Evolutionary conservation across 1,140 invertebrate species (phyloP).

Genomic region (Achroia grisella): DNA sequence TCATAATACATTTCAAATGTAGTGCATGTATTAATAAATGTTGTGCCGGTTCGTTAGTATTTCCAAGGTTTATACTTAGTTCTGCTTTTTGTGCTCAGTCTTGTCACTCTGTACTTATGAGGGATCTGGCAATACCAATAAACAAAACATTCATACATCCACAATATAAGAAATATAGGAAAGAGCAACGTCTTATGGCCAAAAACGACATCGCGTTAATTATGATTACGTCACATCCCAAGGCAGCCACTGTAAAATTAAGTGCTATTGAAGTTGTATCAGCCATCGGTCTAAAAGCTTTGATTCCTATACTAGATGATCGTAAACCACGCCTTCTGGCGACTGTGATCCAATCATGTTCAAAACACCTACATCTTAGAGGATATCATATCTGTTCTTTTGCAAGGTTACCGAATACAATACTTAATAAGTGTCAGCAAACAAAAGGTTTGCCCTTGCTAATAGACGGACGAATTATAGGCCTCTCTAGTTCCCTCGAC

Average conservation of each 20-base stretch:
- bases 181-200: background rate
- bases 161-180: constrained; percentile 6
- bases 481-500: constrained; percentile 15
- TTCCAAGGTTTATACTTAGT: constrained; percentile 26
- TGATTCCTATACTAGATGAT: constrained; percentile 11
- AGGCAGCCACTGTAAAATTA: constrained; percentile 9
- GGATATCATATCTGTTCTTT: too few relatives aligned
- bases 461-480: constrained; percentile 19
- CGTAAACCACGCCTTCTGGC: constrained; percentile 5
- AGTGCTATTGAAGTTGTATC: constrained; percentile 14
- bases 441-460: constrained; percentile 32
- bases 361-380: background rate
- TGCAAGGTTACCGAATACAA: too few relatives aligned
- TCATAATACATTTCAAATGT: constrained; percentile 19
- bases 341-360: constrained; percentile 12
- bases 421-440: background rate
- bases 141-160: constrained; percentile 13
- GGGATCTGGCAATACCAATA: constrained; percentile 6
- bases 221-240: background rate
- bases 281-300: constrained; percentile 14
- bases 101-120: constrained; percentile 17
- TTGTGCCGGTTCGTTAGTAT: constrained; percentile 34
- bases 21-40: constrained; percentile 8
- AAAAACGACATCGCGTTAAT: background rate
- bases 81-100: constrained; percentile 30